phyloP scores from a whole-genome alignment of 37 sponge, comb jelly and placozoan genomes.

The Ephydatia muelleri region DNA sequence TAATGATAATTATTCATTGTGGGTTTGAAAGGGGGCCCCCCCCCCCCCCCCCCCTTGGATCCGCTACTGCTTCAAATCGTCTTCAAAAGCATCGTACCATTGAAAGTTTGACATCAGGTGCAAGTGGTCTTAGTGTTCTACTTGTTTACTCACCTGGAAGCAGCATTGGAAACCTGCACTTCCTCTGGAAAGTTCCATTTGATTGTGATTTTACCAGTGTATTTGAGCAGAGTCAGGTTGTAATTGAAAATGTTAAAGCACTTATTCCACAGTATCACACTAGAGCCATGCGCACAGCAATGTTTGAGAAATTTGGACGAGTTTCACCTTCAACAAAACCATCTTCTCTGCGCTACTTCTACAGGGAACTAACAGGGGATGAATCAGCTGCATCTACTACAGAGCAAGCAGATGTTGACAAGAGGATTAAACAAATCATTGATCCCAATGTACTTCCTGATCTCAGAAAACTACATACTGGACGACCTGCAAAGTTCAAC shows the following conservation, averaged over 20 bases:
- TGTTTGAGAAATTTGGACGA: slow-evolving; percentile 50
- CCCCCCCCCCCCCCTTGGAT: no score
- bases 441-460: slow-evolving; percentile 35
- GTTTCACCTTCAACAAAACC: slow-evolving; percentile 24
- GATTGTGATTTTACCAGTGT: neutral
- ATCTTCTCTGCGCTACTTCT: slow-evolving; percentile 12
- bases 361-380: slow-evolving; percentile 40
- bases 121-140: neutral
- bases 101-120: no score
- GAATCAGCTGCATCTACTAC: slow-evolving; percentile 11
- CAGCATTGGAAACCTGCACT: slow-evolving; percentile 47
- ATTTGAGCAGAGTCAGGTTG: slow-evolving; percentile 16
- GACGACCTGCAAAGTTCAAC: slow-evolving; percentile 16
- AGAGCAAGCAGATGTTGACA: slow-evolving; percentile 26
- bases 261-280: slow-evolving; percentile 37
- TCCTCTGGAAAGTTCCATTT: slow-evolving; percentile 49
- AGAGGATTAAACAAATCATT: slow-evolving; percentile 9
- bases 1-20: no score
- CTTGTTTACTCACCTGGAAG: slow-evolving; percentile 52
- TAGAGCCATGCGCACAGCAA: slow-evolving; percentile 11
- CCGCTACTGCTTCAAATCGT: no score
- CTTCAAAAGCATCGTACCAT: no score
- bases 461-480: slow-evolving; percentile 40
- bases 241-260: slow-evolving; percentile 30
- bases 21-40: no score